Conservation (phyloP, 2,797 vertebrate genomes). For the Danio tinwini region DNA sequence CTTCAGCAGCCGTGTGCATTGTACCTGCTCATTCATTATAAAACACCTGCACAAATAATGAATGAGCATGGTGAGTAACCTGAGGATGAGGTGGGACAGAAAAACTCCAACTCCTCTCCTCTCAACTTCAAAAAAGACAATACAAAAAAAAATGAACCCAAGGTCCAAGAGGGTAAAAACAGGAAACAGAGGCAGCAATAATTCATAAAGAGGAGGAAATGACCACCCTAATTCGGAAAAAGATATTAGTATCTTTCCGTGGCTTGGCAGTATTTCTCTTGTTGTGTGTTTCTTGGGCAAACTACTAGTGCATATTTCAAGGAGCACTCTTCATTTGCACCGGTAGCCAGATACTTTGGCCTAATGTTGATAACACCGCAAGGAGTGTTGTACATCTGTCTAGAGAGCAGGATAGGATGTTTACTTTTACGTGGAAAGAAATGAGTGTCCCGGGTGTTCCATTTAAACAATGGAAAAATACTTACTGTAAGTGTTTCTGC, state of each 20-base stretch:
- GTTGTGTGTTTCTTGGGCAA: neutral
- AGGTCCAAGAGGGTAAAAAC: conserved; percentile 11
- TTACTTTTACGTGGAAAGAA: conserved; percentile 46
- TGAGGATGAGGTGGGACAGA: conserved; percentile 77
- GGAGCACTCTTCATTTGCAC: conserved; percentile 3
- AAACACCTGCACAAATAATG: conserved; percentile 79
- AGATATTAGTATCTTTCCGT: conserved; percentile 1
- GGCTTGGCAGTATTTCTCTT: neutral
- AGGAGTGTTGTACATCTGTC: conserved; percentile 33
- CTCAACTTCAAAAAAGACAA: conserved; percentile 3
- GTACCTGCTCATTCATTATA: conserved; percentile 80
- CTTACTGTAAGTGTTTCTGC: conserved; percentile 41
- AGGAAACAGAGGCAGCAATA: conserved; percentile 20
- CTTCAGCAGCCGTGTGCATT: conserved; percentile 72
- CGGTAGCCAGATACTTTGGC: conserved; percentile 16
- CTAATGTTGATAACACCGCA: conserved; percentile 29
- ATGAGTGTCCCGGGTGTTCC: conserved; percentile 15
- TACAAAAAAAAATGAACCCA: neutral
- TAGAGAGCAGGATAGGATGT: conserved; percentile 30
- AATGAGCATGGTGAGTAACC: conserved; percentile 82
- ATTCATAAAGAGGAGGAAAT: conserved; percentile 20
- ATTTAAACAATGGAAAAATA: conserved; percentile 50
- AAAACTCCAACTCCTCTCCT: conserved; percentile 50
- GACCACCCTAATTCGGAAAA: neutral
- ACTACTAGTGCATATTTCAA: conserved; percentile 14